Evolutionary conservation across 23 tunicate genomes (phyloP).

Genomic region (Botrylloides violaceus): DNA sequence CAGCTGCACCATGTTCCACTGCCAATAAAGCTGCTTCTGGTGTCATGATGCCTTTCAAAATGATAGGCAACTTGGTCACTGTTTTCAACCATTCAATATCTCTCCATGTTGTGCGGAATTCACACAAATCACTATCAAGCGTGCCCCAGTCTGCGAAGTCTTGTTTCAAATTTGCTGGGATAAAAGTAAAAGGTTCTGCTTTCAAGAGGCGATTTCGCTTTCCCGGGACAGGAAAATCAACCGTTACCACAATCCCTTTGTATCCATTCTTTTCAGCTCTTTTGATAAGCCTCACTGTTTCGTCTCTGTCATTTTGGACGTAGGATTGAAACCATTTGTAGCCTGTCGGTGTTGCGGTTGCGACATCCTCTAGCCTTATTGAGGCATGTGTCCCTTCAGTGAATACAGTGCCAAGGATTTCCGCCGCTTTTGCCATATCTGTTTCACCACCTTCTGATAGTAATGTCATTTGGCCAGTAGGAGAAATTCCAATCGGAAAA

Average conservation of each 20-base stretch:
- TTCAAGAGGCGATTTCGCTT: constrained; percentile 18
- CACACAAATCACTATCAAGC: not conserved
- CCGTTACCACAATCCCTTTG: constrained; percentile 46
- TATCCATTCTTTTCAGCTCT: constrained; percentile 53
- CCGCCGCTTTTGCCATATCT: constrained; percentile 30
- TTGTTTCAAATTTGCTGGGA: not conserved
- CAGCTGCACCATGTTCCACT: not conserved
- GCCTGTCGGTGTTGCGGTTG: constrained; percentile 18
- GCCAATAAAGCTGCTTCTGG: not conserved
- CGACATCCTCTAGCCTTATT: constrained; percentile 39
- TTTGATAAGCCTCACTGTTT: constrained; percentile 28
- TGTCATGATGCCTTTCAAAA: constrained; percentile 50
- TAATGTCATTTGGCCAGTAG: not conserved
- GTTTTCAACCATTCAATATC: constrained; percentile 73
- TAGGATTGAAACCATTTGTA: constrained; percentile 58
- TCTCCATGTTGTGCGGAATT: constrained; percentile 20
- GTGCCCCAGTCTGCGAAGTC: not conserved
- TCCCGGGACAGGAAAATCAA: constrained; percentile 61
- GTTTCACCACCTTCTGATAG: not conserved
- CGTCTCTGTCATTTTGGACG: constrained; percentile 44
- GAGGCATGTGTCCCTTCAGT: constrained; percentile 57
- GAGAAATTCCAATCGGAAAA: not conserved
- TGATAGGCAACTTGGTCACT: constrained; percentile 46
- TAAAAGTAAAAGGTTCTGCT: not conserved
- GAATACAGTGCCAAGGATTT: constrained; percentile 24